Percentiles rank a stretch among this genome's conserved stretches.
These are phyloP conservation scores for Gadopsis bispinosus DNA, from an alignment of 2,797 vertebrate species.

Conservation along the genomic window DNA sequence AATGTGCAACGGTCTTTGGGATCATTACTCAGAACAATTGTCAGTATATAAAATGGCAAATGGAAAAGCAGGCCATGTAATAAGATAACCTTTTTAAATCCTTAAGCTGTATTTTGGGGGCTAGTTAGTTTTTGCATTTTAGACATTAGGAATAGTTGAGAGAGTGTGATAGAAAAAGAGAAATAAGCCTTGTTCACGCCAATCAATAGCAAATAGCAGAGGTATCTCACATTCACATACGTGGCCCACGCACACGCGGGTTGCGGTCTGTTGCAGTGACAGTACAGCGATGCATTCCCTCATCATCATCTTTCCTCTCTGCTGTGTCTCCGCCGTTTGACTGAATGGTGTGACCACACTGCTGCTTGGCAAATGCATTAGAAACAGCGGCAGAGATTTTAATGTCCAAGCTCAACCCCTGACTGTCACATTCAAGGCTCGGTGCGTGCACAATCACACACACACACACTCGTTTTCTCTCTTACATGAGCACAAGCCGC, in stretches of 20 bases:
- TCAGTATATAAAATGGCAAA: conserved; percentile 4
- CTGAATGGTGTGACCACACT: conserved; percentile 26
- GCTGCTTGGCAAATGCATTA: conserved; percentile 55
- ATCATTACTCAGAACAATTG: background rate
- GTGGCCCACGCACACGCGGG: conserved; percentile 33
- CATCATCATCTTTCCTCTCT: conserved; percentile 11
- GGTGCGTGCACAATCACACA: conserved; percentile 8
- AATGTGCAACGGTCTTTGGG: conserved; percentile 7
- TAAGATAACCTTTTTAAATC: conserved; percentile 1
- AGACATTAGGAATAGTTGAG: conserved; percentile 14
- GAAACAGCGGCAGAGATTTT: conserved; percentile 55
- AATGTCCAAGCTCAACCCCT: conserved; percentile 50
- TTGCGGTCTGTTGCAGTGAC: conserved; percentile 5
- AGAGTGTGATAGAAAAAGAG: conserved; percentile 7
- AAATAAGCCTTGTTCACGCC: conserved; percentile 40
- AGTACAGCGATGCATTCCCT: conserved; percentile 6
- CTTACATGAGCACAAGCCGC: conserved; percentile 40
- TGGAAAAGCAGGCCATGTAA: background rate
- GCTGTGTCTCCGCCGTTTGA: background rate
- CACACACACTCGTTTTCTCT: conserved; percentile 6
- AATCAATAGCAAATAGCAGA: conserved; percentile 44
- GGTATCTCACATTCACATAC: conserved; percentile 26
- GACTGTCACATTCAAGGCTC: conserved; percentile 56
- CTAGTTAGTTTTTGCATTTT: background rate
- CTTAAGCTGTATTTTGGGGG: background rate